Base-by-base conservation (phyloP, 2,113 vertebrate species). In the Lontra canadensis region DNA sequence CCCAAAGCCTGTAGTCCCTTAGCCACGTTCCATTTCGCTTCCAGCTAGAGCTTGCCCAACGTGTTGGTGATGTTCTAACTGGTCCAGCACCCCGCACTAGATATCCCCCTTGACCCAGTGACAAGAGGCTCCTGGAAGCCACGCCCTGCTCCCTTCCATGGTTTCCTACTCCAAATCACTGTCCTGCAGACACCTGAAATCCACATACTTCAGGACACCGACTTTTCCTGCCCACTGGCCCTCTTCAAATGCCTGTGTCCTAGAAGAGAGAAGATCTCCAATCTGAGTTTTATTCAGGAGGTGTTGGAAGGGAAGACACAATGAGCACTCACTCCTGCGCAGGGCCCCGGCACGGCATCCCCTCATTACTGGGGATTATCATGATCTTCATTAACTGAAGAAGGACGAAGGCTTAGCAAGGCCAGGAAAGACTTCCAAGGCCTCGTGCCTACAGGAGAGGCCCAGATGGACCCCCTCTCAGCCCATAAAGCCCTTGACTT, bases 311-410 rank as follows among this genome's bases (percentile, higher is more conserved):
- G 61, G 26, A 63, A 85, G 59, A 9, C 17, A 6, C 39, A 18
- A 11, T 31, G 34, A 52, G n/a, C 7, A 1, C 25, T 7, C 25
- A 9, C 7, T 7, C 34, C 4, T 1, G 0, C 1, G 12, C 34
- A 3, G 34, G 18, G 39, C 63, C 25, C 5, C 4, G 15, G 34
- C 14, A 14, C 39, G 6, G n/a, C 17, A 25, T 47, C 31, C 13
- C 34, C 4, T 81, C 31, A 23, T 25, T 14, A 21, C 21, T 47
- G 52, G 61, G 34, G 3, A 8, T 63, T 12, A 7, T 39, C 47
- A 2, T 4, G 14, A 44, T 55, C 39, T 36, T 36, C 36, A 25
- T 34, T 67, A 57, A 26, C n/a, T 26, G 49, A 52, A 67, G 11
- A n/a, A 11, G 8, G 47, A 9, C 0, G 9, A 25, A 67, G 59